Conservation (phyloP, 2,113 vertebrate species). For the Cyprinus carpio region DNA sequence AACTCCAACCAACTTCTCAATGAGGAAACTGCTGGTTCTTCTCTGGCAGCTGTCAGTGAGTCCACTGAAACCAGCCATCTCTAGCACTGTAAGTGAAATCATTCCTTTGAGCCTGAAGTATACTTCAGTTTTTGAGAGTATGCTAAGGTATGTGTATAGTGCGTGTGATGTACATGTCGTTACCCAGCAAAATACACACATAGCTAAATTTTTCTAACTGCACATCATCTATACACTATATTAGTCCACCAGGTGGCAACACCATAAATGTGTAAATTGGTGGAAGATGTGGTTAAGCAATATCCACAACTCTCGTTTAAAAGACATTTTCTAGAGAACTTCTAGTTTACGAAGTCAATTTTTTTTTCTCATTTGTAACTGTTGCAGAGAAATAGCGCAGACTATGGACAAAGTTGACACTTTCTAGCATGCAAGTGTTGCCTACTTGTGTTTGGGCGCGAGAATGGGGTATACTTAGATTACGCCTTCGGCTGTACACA, state of each 20-base stretch:
- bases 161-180: too few species aligned
- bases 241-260: too few species aligned
- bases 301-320: background rate
- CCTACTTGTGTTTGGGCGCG: background rate
- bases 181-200: too few species aligned
- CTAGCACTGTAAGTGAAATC: constrained; percentile 59
- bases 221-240: too few species aligned
- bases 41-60: constrained; percentile 44
- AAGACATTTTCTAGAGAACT: background rate
- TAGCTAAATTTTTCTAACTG: too few species aligned
- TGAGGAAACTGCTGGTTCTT: constrained; percentile 50
- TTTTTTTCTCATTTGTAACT: background rate
- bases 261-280: too few species aligned
- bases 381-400: background rate
- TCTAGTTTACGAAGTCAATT: background rate
- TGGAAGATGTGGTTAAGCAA: too few species aligned
- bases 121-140: background rate
- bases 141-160: too few species aligned
- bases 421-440: background rate
- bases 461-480: background rate
- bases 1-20: constrained; percentile 23
- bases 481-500: background rate
- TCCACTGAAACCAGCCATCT: constrained; percentile 56
- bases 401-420: background rate
- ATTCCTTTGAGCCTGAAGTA: background rate